A percentile compares a stretch with the other conserved stretches of the same genome.
Evolutionary conservation across 2,113 vertebrate genomes (phyloP).

Genomic region (Tachycineta bicolor): DNA sequence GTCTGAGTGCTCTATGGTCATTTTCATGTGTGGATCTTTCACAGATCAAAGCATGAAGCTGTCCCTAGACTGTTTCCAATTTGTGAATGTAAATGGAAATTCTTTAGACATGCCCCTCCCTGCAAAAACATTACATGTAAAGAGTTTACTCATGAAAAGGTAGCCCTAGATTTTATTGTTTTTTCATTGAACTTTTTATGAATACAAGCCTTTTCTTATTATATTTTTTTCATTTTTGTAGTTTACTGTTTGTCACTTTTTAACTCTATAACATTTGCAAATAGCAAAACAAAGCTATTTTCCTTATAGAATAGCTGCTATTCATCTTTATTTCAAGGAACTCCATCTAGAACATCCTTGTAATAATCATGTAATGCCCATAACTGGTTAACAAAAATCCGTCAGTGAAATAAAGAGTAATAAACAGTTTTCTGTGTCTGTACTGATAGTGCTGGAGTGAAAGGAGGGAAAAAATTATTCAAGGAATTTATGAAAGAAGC

Average conservation of each 20-base stretch:
- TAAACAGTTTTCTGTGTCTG: not conserved
- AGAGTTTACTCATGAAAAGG: not conserved
- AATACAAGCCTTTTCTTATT: not conserved
- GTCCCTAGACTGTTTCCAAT: constrained; percentile 50
- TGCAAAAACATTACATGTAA: not conserved
- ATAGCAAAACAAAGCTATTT: not conserved
- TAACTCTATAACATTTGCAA: not conserved
- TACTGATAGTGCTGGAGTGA: constrained; percentile 17
- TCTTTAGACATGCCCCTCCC: not conserved
- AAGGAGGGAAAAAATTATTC: constrained; percentile 9
- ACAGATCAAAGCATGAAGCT: constrained; percentile 54
- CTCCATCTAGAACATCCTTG: not conserved
- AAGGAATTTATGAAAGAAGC: constrained; percentile 13
- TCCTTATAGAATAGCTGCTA: not conserved
- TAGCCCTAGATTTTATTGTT: not conserved
- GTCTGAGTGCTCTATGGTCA: constrained; percentile 37
- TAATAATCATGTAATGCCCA: not conserved
- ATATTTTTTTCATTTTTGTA: not conserved
- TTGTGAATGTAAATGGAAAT: constrained; percentile 49
- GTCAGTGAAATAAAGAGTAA: not conserved
- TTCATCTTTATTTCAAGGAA: not conserved
- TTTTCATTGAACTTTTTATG: not conserved
- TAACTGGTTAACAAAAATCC: constrained; percentile 4
- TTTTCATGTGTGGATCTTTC: constrained; percentile 57
- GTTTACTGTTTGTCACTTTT: not conserved